Base-by-base conservation (phyloP, 2,888 invertebrate genomes). In the Rapana venosa region DNA sequence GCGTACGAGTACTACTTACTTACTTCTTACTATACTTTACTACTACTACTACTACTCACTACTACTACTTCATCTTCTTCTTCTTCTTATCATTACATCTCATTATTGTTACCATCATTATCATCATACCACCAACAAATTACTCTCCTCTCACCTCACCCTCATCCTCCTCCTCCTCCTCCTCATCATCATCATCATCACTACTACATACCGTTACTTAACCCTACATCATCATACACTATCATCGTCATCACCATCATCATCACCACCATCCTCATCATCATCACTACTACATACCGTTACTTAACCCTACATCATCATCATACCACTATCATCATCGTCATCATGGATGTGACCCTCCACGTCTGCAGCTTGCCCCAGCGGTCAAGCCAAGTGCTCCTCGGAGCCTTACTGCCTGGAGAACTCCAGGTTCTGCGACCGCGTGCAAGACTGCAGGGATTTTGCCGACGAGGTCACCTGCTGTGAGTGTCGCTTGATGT, bases 391-490 rank as follows among this genome's bases (percentile, higher is more conserved):
- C 74, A 32, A 88, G 1, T 93, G 93, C 91, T 81, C 79, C 22
- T 90, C 86, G 58, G 93, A 92, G 58, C 89, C 91, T 30, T 92
- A 85, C 56, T 93, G 93, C 84, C 58, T 93, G 32, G 87, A 83
- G 1, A 15, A 87, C 66, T 36, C 32, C 17, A 90, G 88, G 47
- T 83, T 91, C 30, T 93, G 93, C 90, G 92, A 93, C 88, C 77
- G 92, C 4, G 70, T 81, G 0, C 87, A 91, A 4, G 91, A 93
- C 88, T 93, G 93, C 79, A 86, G 35, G 32, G 91, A 90, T 56
- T 79, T 77, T 32, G 90, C 90, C 22, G 93, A 93, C 87, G 93
- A 93, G 87, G 89, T 79, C n/a, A 87, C 74, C 17, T 93, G 93
- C 84, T 61, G 93, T 93, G 84, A 90, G 93, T 92, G 58, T 47